Base-by-base conservation (phyloP, 2,797 vertebrate genomes). In the Sebastes oblongus region DNA sequence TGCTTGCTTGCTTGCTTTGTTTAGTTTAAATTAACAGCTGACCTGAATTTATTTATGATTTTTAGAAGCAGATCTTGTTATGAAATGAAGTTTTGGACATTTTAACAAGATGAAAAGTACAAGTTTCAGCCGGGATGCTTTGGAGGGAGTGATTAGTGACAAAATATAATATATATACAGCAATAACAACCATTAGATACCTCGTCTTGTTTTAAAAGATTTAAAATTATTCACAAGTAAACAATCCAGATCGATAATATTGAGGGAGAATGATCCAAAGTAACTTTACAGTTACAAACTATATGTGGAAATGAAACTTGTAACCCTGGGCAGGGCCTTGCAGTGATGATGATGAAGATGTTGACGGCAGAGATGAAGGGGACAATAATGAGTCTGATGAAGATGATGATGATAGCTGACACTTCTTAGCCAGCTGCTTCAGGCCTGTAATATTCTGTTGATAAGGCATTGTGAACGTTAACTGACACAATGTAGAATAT, bases 341-440 rank as follows among this genome's bases (percentile, higher is more conserved):
- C 16, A 34, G 8, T 32, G 18, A 34, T n/a, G 61, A 52, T 46
- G 32, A 54, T 32, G 42, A 32, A 3, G 61, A 42, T 29, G 27
- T 11, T 55, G 50, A 65, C 1, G 34, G 50, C 27, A 34, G 46
- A 20, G 10, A 36, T 24, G 25, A 25, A 0, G 20, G 4, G 32
- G n/a, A 4, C 30, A 36, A 1, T 61, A 20, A 46, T 46, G n/a
- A 36, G 10, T 16, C 5, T 68, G 39, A 72, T 60, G 64, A 42
- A 11, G 71, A 66, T 34, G 59, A 79, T 46, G 36, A 79, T 69
- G 16, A 54, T n/a, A 1, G 34, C 14, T 60, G 78, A 73, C 73
- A 36, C 39, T n/a, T 6, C 11, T 8, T 6, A 13, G 24, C 32
- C 20, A 25, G 65, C 56, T 66, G 72, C 77, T 52, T 30, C 58